These are phyloP conservation scores for Erethizon dorsatum DNA, from an alignment of 2,797 vertebrate genomes.

Conservation along the genomic window DNA sequence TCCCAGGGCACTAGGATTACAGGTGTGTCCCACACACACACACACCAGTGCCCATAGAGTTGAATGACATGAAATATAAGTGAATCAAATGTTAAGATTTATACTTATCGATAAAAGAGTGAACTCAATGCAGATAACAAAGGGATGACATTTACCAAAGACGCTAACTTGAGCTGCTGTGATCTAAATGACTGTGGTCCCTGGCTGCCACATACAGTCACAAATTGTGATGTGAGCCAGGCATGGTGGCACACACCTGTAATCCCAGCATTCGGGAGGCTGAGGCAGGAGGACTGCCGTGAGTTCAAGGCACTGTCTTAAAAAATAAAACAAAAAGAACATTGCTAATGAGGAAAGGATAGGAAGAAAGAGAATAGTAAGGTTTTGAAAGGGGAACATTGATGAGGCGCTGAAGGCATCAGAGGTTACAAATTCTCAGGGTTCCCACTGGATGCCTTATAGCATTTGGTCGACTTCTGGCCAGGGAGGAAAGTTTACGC, in stretches of 20 bases:
- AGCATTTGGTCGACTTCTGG: neutral
- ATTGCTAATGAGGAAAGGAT: neutral
- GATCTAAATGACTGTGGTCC: no score
- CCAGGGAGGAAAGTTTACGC: neutral
- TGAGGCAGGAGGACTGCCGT: neutral
- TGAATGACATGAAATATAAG: neutral
- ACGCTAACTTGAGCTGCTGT: neutral
- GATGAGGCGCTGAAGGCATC: neutral
- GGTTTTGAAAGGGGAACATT: constrained; percentile 24
- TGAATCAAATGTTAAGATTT: neutral
- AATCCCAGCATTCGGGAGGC: neutral
- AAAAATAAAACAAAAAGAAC: neutral
- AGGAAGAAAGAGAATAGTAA: neutral
- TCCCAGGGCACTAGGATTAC: no score
- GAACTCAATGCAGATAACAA: neutral
- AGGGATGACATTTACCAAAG: neutral
- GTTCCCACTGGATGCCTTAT: neutral
- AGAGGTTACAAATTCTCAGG: neutral
- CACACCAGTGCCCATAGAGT: neutral
- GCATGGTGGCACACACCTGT: neutral
- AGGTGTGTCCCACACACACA: no score
- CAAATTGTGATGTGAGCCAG: no score
- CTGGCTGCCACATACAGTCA: no score
- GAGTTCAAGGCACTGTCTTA: neutral
- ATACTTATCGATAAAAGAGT: neutral